Conservation (phyloP, 2,888 invertebrate genomes). For the Leptinotarsa peninsularis region DNA sequence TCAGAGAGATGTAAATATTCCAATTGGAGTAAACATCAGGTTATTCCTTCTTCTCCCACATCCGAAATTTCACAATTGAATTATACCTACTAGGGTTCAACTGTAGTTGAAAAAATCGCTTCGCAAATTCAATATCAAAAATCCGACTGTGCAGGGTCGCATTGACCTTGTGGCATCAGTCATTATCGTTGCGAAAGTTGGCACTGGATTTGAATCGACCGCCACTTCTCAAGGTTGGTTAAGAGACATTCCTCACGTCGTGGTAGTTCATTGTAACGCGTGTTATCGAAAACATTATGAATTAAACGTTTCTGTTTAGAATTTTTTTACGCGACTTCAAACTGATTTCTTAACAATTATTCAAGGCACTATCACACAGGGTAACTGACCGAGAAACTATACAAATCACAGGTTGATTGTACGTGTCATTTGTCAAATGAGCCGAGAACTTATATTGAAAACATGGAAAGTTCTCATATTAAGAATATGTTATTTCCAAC, state of each 20-base stretch:
- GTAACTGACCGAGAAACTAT: slow-evolving; percentile 6
- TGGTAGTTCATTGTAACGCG: slow-evolving; percentile 7
- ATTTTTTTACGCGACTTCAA: background rate
- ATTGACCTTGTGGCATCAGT: background rate
- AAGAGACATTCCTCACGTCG: slow-evolving; percentile 4
- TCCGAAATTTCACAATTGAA: too few relatives aligned
- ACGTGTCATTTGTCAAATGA: background rate
- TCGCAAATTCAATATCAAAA: background rate
- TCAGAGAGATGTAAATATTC: too few relatives aligned
- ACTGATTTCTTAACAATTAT: background rate
- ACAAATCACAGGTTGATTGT: background rate
- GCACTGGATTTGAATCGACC: slow-evolving; percentile 1
- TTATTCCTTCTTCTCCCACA: too few relatives aligned
- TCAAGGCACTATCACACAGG: background rate
- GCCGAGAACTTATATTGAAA: slow-evolving; percentile 6
- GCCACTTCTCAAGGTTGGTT: slow-evolving; percentile 2
- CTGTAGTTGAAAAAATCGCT: too few relatives aligned
- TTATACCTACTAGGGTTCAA: too few relatives aligned
- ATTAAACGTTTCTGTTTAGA: background rate
- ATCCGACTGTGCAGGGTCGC: background rate
- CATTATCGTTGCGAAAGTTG: slow-evolving; percentile 6
- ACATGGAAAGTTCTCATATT: slow-evolving; percentile 8
- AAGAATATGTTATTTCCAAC: background rate
- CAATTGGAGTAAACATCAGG: too few relatives aligned
- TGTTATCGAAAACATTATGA: slow-evolving; percentile 7